Percentiles rank a stretch among this genome's conserved stretches.
Conservation (phyloP, 2,888 invertebrate species). For the Arctia plantaginis region DNA sequence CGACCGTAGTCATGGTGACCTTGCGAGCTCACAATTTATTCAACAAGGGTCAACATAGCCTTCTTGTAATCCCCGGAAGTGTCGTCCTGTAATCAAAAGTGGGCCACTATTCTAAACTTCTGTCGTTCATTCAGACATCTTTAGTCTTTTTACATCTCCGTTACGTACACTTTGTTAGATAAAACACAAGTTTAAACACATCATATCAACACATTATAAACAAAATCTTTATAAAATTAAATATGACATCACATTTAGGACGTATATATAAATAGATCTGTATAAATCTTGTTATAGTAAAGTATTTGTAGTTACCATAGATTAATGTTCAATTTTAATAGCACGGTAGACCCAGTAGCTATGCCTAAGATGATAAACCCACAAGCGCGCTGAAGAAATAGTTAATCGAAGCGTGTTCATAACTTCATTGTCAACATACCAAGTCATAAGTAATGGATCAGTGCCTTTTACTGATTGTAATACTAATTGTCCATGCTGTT, state of each 20-base stretch:
- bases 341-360: slow-evolving; percentile 30
- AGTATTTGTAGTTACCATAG: slow-evolving; percentile 41
- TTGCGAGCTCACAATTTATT: slow-evolving; percentile 77
- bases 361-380: slow-evolving; percentile 27
- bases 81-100: slow-evolving; percentile 92
- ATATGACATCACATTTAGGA: slow-evolving; percentile 30
- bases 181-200: slow-evolving; percentile 17
- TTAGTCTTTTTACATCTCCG: slow-evolving; percentile 34
- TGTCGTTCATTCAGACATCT: slow-evolving; percentile 44
- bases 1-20: slow-evolving; percentile 61
- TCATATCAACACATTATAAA: slow-evolving; percentile 30
- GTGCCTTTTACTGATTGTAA: slow-evolving; percentile 37
- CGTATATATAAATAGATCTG: slow-evolving; percentile 68
- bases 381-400: slow-evolving; percentile 40
- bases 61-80: slow-evolving; percentile 97
- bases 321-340: slow-evolving; percentile 21
- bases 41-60: slow-evolving; percentile 94
- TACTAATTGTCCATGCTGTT: slow-evolving; percentile 46
- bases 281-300: slow-evolving; percentile 59
- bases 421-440: slow-evolving; percentile 23
- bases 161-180: slow-evolving; percentile 47
- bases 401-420: slow-evolving; percentile 41
- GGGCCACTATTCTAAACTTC: slow-evolving; percentile 65
- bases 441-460: slow-evolving; percentile 50
- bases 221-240: slow-evolving; percentile 23